phyloP scores from a whole-genome alignment of 2,797 vertebrate genomes.

The Alectoris magna region DNA sequence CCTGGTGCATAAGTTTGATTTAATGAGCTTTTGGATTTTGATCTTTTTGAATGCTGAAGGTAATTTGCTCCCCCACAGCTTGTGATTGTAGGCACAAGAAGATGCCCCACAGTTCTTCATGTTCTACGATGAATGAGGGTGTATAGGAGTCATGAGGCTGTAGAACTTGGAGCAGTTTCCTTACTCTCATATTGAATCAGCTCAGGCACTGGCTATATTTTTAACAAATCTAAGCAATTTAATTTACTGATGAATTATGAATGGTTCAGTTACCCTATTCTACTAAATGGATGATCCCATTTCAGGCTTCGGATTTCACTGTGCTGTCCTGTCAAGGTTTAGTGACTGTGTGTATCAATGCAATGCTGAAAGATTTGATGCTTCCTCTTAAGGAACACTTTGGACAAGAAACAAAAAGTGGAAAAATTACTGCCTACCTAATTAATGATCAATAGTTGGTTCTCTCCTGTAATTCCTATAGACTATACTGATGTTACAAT shows the following conservation, averaged over 20 bases:
- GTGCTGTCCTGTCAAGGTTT: neutral
- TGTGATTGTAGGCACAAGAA: neutral
- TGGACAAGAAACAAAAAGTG: neutral
- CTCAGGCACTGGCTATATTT: neutral
- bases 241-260: neutral
- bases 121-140: neutral
- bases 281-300: neutral
- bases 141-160: neutral
- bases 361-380: neutral
- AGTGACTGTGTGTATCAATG: neutral
- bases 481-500: neutral
- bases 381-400: neutral
- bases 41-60: neutral
- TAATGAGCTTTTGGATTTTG: neutral
- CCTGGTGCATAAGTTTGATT: neutral
- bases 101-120: neutral
- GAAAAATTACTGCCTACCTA: neutral
- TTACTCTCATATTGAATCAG: neutral
- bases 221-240: neutral
- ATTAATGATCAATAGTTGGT: neutral
- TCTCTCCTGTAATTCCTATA: neutral
- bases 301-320: neutral
- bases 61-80: neutral
- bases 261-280: neutral
- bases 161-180: neutral